These are phyloP conservation scores for Limosa lapponica DNA, from an alignment of 2,797 vertebrate genomes.

Conservation along the genomic window DNA sequence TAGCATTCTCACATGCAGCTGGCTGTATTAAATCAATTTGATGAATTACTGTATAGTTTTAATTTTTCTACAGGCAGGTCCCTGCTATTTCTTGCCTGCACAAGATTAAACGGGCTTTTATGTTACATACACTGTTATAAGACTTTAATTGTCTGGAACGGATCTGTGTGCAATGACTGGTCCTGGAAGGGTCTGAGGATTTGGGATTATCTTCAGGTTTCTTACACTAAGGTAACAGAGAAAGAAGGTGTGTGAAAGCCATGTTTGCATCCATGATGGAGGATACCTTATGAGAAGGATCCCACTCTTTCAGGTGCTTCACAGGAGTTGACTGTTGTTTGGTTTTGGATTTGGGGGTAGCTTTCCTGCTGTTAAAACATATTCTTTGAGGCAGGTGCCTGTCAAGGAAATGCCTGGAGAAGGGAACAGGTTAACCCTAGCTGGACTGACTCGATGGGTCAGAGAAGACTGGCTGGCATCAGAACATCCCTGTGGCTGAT, in stretches of 20 bases:
- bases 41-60: conserved; percentile 29
- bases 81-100: conserved; percentile 37
- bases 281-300: not conserved
- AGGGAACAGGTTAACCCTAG: not conserved
- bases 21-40: conserved; percentile 56
- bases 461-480: not conserved
- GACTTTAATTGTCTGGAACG: not conserved
- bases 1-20: conserved; percentile 25
- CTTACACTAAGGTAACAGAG: not conserved
- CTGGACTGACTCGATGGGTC: not conserved
- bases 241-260: not conserved
- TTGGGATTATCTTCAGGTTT: not conserved
- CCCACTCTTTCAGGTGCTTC: not conserved
- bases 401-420: not conserved
- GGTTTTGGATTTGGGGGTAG: not conserved
- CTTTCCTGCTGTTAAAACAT: not conserved
- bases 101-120: conserved; percentile 22
- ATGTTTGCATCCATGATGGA: not conserved
- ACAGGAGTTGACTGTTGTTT: not conserved
- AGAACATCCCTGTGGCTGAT: not conserved
- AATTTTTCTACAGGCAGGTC: conserved; percentile 21
- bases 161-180: not conserved
- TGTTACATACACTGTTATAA: not conserved
- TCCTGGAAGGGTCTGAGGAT: not conserved
- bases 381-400: not conserved